Evolutionary conservation across 2,113 vertebrate genomes (phyloP), one percentile per base, ranked within the genome.

Genomic region (Dipodomys spectabilis): DNA sequence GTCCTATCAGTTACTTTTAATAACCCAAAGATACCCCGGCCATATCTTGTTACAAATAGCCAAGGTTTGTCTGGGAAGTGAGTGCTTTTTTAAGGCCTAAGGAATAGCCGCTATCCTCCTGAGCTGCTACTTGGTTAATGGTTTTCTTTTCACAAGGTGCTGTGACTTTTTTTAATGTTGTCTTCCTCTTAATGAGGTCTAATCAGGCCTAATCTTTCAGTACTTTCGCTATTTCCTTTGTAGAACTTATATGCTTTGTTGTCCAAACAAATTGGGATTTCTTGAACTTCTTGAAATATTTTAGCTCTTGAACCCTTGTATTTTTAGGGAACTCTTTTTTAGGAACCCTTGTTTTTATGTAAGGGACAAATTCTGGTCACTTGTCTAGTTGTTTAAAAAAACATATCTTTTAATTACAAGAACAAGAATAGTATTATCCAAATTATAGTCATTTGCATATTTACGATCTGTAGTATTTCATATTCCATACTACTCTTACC

Each of bases 1-100:
- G 71, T 93, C 28, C 32, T 97, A 82, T 94, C 71, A 53, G 79
- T 86, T 82, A 71, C 84, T 94, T 91, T 87, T 93, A 96, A 90
- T 94, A 86, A 90, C 67, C 49, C 28, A 45, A 71, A 81, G 95
- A 94, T 67, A 91, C 12, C 49, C 16, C 39, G 12, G 87, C 62
- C 45, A 64, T 32, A 67, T 18, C 84, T 57, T 62, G 74, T 7
- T 32, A 49, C 79, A 78, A 89, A 82, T 19, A 82, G 71, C 15
- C 39, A 27, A 2, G 35, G 57, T 84, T 75, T 6, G 68, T 84
- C 73, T 0, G 65, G 18, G 53, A 64, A 53, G 69, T 60, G 84
- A 65, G 74, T 57, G 53, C 0, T 0, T 28, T 93, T n/a, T 86
- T 13, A 7, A 15, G 28, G 80, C 3, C 32, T 49, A 13, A 27